Evolutionary conservation across 2,797 vertebrate species (phyloP).

Genomic region (Acrossocheilus wenchowensis): DNA sequence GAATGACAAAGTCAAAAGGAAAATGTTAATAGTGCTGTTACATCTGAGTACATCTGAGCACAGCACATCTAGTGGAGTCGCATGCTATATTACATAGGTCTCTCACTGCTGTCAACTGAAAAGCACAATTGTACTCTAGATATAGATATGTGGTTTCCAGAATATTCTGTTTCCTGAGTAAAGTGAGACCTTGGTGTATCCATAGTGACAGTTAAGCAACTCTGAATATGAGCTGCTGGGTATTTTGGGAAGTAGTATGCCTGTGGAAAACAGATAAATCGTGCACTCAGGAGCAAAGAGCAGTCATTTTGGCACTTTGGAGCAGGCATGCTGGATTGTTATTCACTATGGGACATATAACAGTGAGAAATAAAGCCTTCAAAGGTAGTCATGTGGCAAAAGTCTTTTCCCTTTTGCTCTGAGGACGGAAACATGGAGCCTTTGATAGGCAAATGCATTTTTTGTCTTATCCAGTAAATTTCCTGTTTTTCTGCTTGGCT

Average conservation of each 20-base stretch:
- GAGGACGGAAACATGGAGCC: constrained; percentile 58
- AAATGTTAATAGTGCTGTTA: neutral
- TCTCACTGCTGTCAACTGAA: neutral
- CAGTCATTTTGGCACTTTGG: constrained; percentile 47
- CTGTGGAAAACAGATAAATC: constrained; percentile 66
- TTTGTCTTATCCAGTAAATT: constrained; percentile 66
- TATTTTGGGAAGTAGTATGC: constrained; percentile 49
- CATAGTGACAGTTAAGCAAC: constrained; percentile 56
- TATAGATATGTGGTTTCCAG: constrained; percentile 33
- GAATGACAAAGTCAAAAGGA: neutral
- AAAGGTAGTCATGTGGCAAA: constrained; percentile 56
- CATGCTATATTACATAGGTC: neutral
- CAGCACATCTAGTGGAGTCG: neutral
- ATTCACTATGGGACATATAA: constrained; percentile 46
- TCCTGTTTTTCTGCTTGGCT: constrained; percentile 79
- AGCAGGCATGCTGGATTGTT: constrained; percentile 64
- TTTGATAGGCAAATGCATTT: constrained; percentile 55
- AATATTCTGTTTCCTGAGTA: constrained; percentile 37
- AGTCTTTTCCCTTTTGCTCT: constrained; percentile 46
- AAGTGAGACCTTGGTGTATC: constrained; percentile 27
- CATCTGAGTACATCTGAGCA: neutral
- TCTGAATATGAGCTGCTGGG: constrained; percentile 51
- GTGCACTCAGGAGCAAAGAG: constrained; percentile 25
- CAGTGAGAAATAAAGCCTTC: constrained; percentile 46
- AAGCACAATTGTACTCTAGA: neutral